Base-by-base conservation (phyloP, 2,113 vertebrate genomes). In the Haliaeetus leucogaster region DNA sequence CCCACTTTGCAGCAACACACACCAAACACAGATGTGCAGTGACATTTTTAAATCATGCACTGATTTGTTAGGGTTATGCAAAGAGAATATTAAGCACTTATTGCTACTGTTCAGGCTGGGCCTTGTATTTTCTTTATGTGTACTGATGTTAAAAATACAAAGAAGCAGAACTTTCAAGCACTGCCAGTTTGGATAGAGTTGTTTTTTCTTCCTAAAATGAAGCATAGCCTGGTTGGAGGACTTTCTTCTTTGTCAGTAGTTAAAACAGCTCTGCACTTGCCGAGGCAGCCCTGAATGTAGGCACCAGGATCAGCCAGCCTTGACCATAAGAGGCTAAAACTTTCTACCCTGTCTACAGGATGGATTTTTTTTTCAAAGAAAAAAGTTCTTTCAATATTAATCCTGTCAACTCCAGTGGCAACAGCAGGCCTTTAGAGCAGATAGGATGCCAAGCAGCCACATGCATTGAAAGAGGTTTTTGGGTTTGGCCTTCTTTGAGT, bases 211-310 rank as follows among this genome's bases (percentile, higher is more conserved):
- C 76, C 32, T 67, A 79, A 93, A 90, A 89, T 19, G 50, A 94
- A 73, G 17, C 1, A 4, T 23, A 62, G 42, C 56, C 71, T 26
- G 7, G 56, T 88, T 89, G 84, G 50, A 95, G n/a, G 86, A 84
- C 67, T 90, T 86, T 43, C 79, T 95, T 81, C 52, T 92, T 90
- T 66, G 48, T 73, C 56, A 89, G 48, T 95, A 93, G 83, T 82
- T 82, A 95, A 95, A 95, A 94, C 78, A 90, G 47, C 16, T 66
- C 70, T 71, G 58, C 71, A 70, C 81, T 94, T 96, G 48, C 90
- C 78, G 79, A 90, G 50, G 59, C 40, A 81, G 67, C 52, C 55
- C 63, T 83, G 71, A 80, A 45, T 0, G 5, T 7, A 77, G 70
- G 53, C 36, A 58, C 58, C n/a, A 52, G 76, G 62, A 88, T 82